Base-by-base conservation (phyloP, 2,888 invertebrate species). In the Trissoscelio sp. region DNA sequence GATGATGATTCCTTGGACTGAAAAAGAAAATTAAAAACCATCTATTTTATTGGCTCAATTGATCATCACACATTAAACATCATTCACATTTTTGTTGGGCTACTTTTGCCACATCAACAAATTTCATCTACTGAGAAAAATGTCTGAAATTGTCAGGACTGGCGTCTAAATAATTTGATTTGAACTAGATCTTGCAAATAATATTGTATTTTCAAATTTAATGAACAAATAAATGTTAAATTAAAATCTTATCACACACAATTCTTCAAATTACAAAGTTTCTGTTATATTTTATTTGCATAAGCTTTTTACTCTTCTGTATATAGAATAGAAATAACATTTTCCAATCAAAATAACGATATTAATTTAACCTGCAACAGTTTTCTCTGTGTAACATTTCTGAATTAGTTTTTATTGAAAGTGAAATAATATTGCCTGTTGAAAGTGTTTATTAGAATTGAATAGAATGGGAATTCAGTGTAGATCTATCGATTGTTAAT, bases 1-100 rank as follows among this genome's bases (percentile, higher is more conserved):
- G 98, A 98, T 87, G 98, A 98, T 80, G 98, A 97, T 93, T 99
- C 99, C 93, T 98, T 98, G 58, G 96, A 96, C 96, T 97, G 93
- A 62, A 93, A 93, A 85, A 66, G 79, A 70, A 69, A 42, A 73
- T 73, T 31, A 51, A 28, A 51, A 24, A 51, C 51, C 12, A 51
- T 55, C 18, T 34, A 16, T 18, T 55, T 16, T 34, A 55, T 55
- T 55, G 53, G 53, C 53, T 31, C 53, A 34, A 55, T 55, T 48
- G 48, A 48, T 18, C 42, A 14, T 42, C 42, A 11, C 6, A 9
- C 16, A 20, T 44, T 44, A 6, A 44, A 44, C 7, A 44, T 44
- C 20, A 44, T 44, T 44, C 16, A 44, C 6, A 44, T 11, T 34
- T 34, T n/a, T n/a, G n/a, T n/a, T n/a, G n/a, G n/a, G n/a, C n/a